Evolutionary conservation across 2,888 invertebrate species (phyloP).

Genomic region (Ceramica pisi): DNA sequence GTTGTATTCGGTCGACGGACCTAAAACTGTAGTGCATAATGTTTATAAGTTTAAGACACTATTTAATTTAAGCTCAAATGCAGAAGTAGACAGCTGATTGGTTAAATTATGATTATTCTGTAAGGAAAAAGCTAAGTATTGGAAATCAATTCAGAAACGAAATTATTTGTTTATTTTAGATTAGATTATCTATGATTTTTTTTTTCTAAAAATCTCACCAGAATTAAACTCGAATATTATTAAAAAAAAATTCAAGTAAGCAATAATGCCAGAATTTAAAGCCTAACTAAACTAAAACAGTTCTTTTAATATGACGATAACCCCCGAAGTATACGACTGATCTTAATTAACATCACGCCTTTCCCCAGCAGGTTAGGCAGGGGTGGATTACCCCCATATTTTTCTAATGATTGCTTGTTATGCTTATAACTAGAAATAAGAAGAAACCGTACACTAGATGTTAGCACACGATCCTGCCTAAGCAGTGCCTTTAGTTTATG

Average conservation of each 20-base stretch:
- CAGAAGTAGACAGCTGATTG: neutral
- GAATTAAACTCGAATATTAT: neutral
- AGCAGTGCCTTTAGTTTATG: conserved; percentile 58
- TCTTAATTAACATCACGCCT: conserved; percentile 17
- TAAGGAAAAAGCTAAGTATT: neutral
- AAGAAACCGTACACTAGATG: conserved; percentile 24
- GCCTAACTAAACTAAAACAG: neutral
- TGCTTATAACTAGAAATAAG: conserved; percentile 16
- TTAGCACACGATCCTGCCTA: conserved; percentile 45
- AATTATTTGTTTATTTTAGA: too few species aligned
- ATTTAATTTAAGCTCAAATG: conserved; percentile 39
- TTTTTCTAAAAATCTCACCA: too few species aligned
- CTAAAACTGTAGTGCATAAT: conserved; percentile 50
- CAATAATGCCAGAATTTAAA: neutral
- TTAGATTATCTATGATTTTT: too few species aligned
- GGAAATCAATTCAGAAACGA: neutral
- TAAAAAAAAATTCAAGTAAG: too few species aligned
- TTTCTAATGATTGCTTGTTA: conserved; percentile 3
- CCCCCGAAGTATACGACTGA: conserved; percentile 42
- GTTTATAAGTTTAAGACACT: conserved; percentile 21
- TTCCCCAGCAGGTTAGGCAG: too few species aligned
- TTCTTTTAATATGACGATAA: conserved; percentile 14
- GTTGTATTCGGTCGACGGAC: conserved; percentile 38
- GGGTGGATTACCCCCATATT: neutral
- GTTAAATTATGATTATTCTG: neutral